phyloP scores from a whole-genome alignment of 2,888 invertebrate species.

The Eledone cirrhosa region DNA sequence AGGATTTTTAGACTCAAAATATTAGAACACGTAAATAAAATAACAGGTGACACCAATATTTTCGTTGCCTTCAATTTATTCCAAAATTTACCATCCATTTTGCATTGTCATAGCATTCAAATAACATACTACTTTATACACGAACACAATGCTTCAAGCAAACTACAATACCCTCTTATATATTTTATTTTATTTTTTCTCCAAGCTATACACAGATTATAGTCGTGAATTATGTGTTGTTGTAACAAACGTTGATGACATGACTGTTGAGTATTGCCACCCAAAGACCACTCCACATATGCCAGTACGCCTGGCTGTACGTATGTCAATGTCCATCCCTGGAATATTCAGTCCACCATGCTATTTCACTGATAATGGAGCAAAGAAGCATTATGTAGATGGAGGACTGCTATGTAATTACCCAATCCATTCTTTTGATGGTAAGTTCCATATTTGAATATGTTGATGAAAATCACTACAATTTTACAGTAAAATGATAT shows the following conservation, averaged over 20 bases:
- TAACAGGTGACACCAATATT: too few species aligned
- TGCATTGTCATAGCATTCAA: too few species aligned
- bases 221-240: constrained; percentile 55
- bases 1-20: too few species aligned
- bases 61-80: too few species aligned
- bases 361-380: neutral
- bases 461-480: too few species aligned
- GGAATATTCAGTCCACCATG: constrained; percentile 31
- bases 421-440: constrained; percentile 60
- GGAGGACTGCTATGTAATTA: constrained; percentile 60
- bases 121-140: too few species aligned
- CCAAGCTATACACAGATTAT: neutral
- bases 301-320: constrained; percentile 41
- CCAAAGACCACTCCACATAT: constrained; percentile 49
- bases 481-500: too few species aligned
- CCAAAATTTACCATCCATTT: too few species aligned
- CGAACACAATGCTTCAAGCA: too few species aligned
- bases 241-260: constrained; percentile 62
- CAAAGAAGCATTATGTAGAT: constrained; percentile 51
- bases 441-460: constrained; percentile 40
- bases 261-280: constrained; percentile 60
- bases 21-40: too few species aligned
- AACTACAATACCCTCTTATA: too few species aligned
- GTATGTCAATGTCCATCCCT: constrained; percentile 47
- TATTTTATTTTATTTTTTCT: neutral